phyloP scores from a whole-genome alignment of 2,113 vertebrate species.

The Fulmarus glacialis region DNA sequence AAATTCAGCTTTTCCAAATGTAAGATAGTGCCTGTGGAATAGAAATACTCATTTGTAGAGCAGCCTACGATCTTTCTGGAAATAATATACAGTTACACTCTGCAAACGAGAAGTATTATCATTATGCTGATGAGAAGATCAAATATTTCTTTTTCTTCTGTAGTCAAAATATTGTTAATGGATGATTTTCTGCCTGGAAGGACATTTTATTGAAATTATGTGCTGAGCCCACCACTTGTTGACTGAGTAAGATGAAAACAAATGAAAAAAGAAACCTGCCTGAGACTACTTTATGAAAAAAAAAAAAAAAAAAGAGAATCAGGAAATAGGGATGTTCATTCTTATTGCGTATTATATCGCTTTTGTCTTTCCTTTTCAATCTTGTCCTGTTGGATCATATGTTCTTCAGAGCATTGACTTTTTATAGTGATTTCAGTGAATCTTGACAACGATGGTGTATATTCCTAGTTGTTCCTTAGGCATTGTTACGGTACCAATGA shows the following conservation, averaged over 20 bases:
- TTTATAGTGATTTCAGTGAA: not conserved
- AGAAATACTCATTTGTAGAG: slow-evolving; percentile 43
- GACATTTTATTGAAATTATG: slow-evolving; percentile 50
- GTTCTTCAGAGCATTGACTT: not conserved
- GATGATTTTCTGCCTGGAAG: slow-evolving; percentile 54
- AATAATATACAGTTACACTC: slow-evolving; percentile 39
- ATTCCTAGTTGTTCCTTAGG: not conserved
- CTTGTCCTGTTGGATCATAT: not conserved
- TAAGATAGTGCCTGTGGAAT: slow-evolving; percentile 28
- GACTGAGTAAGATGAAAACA: slow-evolving; percentile 29
- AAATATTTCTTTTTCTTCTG: slow-evolving; percentile 45
- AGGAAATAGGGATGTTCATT: not conserved
- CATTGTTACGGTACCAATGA: not conserved
- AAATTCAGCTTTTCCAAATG: slow-evolving; percentile 40
- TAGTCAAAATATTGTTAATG: slow-evolving; percentile 58
- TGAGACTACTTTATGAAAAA: not conserved
- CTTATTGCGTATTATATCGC: not conserved
- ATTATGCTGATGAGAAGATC: slow-evolving; percentile 53
- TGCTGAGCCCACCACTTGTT: not conserved
- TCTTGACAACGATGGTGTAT: not conserved
- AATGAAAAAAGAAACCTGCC: slow-evolving; percentile 14
- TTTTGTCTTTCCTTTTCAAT: slow-evolving; percentile 17
- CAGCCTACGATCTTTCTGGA: slow-evolving; percentile 28
- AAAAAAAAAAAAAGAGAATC: not conserved
- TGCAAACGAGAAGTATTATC: slow-evolving; percentile 28